phyloP scores from a whole-genome alignment of 2,888 invertebrate genomes.

The Caenorhabditis virilis region DNA sequence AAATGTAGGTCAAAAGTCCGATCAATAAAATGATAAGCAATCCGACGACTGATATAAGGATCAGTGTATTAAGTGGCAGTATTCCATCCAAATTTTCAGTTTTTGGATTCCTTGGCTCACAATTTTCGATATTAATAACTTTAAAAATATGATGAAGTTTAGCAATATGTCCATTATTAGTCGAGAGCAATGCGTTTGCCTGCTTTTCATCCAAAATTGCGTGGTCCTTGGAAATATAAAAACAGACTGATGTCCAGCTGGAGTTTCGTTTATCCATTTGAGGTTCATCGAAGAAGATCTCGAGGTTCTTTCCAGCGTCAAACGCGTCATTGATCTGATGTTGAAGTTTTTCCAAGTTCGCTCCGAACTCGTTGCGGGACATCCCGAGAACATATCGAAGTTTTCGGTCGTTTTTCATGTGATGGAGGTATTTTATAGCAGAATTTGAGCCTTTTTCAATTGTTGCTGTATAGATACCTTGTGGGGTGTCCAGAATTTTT shows the following conservation, averaged over 20 bases:
- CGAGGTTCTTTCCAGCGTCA: constrained; percentile 10
- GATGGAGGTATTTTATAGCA: constrained; percentile 23
- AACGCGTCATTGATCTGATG: constrained; percentile 25
- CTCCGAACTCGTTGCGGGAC: constrained; percentile 39
- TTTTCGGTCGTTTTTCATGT: constrained; percentile 31
- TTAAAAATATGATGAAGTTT: constrained; percentile 37
- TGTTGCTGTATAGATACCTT: constrained; percentile 29
- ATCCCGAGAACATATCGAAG: constrained; percentile 41
- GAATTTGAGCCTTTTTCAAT: background rate
- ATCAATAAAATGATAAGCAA: constrained; percentile 36
- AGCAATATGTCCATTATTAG: constrained; percentile 16
- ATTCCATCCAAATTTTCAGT: background rate
- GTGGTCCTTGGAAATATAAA: constrained; percentile 30
- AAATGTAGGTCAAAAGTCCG: constrained; percentile 45
- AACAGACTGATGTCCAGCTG: constrained; percentile 27
- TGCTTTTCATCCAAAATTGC: constrained; percentile 31
- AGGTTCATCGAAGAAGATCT: constrained; percentile 21
- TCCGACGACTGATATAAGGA: constrained; percentile 36
- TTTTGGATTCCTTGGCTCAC: background rate
- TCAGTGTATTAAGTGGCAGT: constrained; percentile 27
- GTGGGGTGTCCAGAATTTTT: constrained; percentile 27
- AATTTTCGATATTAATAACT: constrained; percentile 26
- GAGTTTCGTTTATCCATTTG: constrained; percentile 1
- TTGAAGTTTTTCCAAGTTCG: constrained; percentile 32
- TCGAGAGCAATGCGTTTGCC: constrained; percentile 8